Conservation (phyloP, 2,113 vertebrate genomes). For the Malurus cyaneus region DNA sequence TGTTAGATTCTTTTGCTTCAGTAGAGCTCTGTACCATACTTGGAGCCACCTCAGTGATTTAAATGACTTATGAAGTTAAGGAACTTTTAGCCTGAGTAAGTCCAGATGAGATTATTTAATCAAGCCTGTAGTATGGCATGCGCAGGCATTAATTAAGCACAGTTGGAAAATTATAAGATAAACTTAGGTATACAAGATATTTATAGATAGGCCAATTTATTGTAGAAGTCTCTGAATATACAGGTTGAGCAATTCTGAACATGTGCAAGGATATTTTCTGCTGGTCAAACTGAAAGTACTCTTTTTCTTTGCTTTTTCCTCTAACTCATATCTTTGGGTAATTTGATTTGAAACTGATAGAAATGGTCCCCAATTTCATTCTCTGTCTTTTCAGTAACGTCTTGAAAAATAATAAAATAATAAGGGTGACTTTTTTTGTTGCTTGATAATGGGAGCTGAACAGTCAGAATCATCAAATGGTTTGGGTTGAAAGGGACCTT, state of each 20-base stretch:
- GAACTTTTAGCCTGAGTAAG: background rate
- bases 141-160: background rate
- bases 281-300: background rate
- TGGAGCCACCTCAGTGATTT: background rate
- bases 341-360: background rate
- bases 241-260: background rate
- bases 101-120: background rate
- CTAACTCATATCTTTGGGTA: background rate
- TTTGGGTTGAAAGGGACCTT: background rate
- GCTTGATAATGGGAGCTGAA: background rate
- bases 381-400: background rate
- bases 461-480: background rate
- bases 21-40: background rate
- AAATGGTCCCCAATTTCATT: background rate
- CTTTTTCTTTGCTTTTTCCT: background rate
- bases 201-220: background rate
- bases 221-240: background rate
- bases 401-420: background rate
- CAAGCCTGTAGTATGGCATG: background rate
- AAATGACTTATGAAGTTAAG: background rate
- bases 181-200: background rate
- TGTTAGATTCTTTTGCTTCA: background rate
- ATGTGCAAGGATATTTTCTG: background rate
- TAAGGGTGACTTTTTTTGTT: background rate
- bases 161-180: background rate